A percentile compares a stretch with the other conserved stretches of the same genome.
These are phyloP conservation scores for Tauraco erythrolophus DNA, from an alignment of 2,113 vertebrate species.

Conservation along the genomic window DNA sequence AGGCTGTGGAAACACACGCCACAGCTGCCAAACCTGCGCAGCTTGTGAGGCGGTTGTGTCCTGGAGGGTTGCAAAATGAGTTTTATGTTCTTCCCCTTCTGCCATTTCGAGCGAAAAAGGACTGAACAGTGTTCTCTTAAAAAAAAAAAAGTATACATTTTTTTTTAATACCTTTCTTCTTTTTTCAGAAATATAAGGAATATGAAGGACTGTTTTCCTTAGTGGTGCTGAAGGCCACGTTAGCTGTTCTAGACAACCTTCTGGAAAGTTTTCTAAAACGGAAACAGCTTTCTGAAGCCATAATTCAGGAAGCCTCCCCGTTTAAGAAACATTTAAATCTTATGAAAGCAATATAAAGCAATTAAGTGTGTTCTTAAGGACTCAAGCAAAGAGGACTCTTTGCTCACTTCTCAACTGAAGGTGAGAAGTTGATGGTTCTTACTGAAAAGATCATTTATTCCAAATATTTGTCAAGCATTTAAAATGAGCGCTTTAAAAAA, in stretches of 20 bases:
- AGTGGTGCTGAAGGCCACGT: not conserved
- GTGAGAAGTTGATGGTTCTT: not conserved
- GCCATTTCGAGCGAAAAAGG: not conserved
- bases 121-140: not conserved
- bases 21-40: not conserved
- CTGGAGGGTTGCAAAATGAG: not conserved
- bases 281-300: constrained; percentile 13
- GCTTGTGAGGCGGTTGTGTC: not conserved
- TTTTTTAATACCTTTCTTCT: not conserved
- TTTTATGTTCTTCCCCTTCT: not conserved
- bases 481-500: not conserved
- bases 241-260: constrained; percentile 11
- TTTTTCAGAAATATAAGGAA: not conserved
- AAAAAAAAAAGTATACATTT: not conserved
- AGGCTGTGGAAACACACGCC: constrained; percentile 11
- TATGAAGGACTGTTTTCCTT: not conserved
- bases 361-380: not conserved
- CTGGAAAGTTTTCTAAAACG: not conserved
- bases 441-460: not conserved
- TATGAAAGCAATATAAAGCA: constrained; percentile 9
- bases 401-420: not conserved
- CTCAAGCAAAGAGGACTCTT: not conserved
- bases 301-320: not conserved
- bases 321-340: constrained; percentile 20
- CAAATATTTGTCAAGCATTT: constrained; percentile 14